phyloP scores from a whole-genome alignment of 2,888 invertebrate genomes.

The Stictocephala bisonia region DNA sequence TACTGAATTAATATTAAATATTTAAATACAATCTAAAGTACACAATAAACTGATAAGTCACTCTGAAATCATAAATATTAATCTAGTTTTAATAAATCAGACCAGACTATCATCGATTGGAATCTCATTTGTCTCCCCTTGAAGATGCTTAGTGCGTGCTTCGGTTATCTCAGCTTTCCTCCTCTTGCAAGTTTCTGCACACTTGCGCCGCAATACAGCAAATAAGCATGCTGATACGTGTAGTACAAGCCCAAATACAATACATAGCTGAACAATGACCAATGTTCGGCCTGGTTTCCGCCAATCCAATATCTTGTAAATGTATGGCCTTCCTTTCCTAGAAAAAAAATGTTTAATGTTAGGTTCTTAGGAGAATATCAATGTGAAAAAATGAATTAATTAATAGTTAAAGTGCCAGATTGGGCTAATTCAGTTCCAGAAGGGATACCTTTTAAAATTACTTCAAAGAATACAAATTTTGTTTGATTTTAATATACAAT shows the following conservation, averaged over 20 bases:
- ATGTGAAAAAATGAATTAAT: neutral
- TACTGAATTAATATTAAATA: too few relatives aligned
- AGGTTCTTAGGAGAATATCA: constrained; percentile 34
- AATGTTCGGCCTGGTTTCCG: constrained; percentile 71
- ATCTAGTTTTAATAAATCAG: too few relatives aligned
- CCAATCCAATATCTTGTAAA: constrained; percentile 86
- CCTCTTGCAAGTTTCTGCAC: constrained; percentile 28
- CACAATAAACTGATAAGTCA: too few relatives aligned
- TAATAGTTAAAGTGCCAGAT: too few relatives aligned
- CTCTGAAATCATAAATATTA: too few relatives aligned
- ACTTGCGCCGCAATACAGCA: constrained; percentile 65
- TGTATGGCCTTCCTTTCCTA: constrained; percentile 73
- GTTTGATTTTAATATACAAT: too few relatives aligned
- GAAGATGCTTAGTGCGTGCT: neutral
- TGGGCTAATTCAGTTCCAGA: too few relatives aligned
- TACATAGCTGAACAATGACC: constrained; percentile 70
- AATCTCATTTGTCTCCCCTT: constrained; percentile 13
- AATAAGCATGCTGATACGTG: constrained; percentile 71
- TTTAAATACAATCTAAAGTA: too few relatives aligned
- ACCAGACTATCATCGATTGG: constrained; percentile 20
- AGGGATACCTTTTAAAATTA: too few relatives aligned
- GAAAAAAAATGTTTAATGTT: constrained; percentile 53
- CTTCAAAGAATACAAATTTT: too few relatives aligned
- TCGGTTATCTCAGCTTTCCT: neutral
- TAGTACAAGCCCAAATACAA: constrained; percentile 70